A percentile compares a stretch with the other conserved stretches of the same genome.
Conservation (phyloP, 2,888 invertebrate species). For the Amiota mariae region DNA sequence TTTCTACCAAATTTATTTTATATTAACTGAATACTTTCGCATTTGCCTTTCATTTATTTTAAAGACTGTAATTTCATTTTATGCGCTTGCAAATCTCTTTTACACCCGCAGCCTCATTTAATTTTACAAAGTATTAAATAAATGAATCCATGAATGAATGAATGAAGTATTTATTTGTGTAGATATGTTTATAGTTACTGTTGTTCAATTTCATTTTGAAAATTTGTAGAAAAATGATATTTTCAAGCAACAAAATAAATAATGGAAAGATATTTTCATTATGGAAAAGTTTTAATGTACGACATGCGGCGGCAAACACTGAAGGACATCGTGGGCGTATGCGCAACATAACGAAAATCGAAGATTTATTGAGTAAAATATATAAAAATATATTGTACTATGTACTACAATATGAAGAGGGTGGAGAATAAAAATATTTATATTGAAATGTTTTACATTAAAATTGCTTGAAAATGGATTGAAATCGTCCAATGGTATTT, state of each 20-base stretch:
- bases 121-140: too few relatives aligned
- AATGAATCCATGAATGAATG: too few relatives aligned
- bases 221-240: neutral
- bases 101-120: slow-evolving; percentile 34
- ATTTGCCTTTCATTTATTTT: slow-evolving; percentile 64
- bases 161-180: slow-evolving; percentile 60
- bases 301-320: neutral
- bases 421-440: neutral
- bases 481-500: too few relatives aligned
- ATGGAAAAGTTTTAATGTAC: too few relatives aligned
- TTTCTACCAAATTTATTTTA: slow-evolving; percentile 57
- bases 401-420: too few relatives aligned
- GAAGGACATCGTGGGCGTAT: neutral
- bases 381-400: too few relatives aligned
- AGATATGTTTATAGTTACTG: slow-evolving; percentile 42
- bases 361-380: slow-evolving; percentile 20
- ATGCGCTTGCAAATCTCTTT: slow-evolving; percentile 58
- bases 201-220: slow-evolving; percentile 21
- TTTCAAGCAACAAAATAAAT: slow-evolving; percentile 3
- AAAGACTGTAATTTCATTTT: slow-evolving; percentile 64
- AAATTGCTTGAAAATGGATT: slow-evolving; percentile 5
- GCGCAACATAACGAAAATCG: slow-evolving; percentile 4
- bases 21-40: slow-evolving; percentile 63
- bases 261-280: neutral
- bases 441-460: slow-evolving; percentile 8